Evolutionary conservation across 2,797 vertebrate species (phyloP), one percentile per base, ranked within the genome.

Genomic region (Rhinogobio ventralis): DNA sequence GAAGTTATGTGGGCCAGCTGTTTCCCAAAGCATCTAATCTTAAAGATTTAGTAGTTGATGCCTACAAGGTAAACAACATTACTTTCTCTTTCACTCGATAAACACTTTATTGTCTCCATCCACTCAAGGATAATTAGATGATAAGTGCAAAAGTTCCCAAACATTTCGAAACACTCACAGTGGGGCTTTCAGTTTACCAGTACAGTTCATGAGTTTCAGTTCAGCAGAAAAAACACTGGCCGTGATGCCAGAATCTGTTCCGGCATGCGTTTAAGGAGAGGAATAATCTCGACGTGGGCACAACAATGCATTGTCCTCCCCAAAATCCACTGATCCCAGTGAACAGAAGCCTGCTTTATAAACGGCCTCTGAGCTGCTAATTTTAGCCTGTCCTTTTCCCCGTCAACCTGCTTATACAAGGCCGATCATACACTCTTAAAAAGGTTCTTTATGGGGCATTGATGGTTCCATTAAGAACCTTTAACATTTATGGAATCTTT

Each of bases 21-120:
- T 94, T 97, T 91, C 96, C 97, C 82, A 96, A 97, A 92, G 96
- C 97, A 89, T 93, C 96, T 19, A 98, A 97, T 92, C 95, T 99
- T 33, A 97, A 97, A 86, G 96, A 98, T 85, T 92, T 99, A 90
- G 98, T 99, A 85, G 95, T 97, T 87, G 96, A 97, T n/a, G 95
- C 97, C 68, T 99, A 99, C 92, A 96, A 97, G 97, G 98, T 99
- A 96, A 83, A 42, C 36, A 57, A 5, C 73, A 11, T 13, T 19
- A 8, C 57, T 80, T 73, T 79, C 76, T 42, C 60, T 77, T 83
- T 83, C 45, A 49, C 68, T 60, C n/a, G 36, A 17, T 39, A 39
- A 28, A 14, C 15, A 8, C 23, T 28, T 51, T 28, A 25, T 33
- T n/a, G 19, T n/a, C 39, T 67, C 3, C 62, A 45, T 68, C 36